Conservation (phyloP, 2,888 invertebrate species). For the Cheiracanthium punctorium region DNA sequence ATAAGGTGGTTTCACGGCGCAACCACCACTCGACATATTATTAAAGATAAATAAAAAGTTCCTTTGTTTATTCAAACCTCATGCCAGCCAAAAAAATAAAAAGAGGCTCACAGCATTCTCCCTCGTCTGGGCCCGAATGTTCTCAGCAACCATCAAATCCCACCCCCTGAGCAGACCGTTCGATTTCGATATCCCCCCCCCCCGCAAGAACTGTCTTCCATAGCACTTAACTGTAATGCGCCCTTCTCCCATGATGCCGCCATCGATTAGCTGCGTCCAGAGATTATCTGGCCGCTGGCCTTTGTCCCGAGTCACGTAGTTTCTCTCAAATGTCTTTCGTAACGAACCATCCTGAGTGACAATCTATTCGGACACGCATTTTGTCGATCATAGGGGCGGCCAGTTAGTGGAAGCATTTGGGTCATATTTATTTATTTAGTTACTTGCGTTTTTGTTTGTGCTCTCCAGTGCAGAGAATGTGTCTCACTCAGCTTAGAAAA, state of each 20-base stretch:
- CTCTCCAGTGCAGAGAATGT: too few species aligned
- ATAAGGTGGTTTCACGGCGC: too few species aligned
- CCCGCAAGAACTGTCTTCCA: not conserved
- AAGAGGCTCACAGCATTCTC: not conserved
- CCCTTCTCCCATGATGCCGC: not conserved
- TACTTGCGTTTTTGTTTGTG: too few species aligned
- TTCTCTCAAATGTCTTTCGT: not conserved
- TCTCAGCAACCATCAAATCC: not conserved
- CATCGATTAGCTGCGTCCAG: not conserved
- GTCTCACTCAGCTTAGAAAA: too few species aligned
- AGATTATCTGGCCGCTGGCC: constrained; percentile 4
- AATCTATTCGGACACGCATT: not conserved
- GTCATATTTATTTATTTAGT: too few species aligned
- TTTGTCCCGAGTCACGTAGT: not conserved
- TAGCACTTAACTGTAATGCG: not conserved
- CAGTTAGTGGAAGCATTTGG: too few species aligned
- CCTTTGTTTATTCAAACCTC: not conserved
- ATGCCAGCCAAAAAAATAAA: not conserved
- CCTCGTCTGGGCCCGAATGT: not conserved
- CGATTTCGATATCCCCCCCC: not conserved
- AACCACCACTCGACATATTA: too few species aligned
- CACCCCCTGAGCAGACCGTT: not conserved
- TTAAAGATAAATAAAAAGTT: too few species aligned
- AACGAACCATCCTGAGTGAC: not conserved
- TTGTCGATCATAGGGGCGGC: too few species aligned